phyloP scores from a whole-genome alignment of 35 echinoderm and acorn worm genomes.

The Acanthaster planci region DNA sequence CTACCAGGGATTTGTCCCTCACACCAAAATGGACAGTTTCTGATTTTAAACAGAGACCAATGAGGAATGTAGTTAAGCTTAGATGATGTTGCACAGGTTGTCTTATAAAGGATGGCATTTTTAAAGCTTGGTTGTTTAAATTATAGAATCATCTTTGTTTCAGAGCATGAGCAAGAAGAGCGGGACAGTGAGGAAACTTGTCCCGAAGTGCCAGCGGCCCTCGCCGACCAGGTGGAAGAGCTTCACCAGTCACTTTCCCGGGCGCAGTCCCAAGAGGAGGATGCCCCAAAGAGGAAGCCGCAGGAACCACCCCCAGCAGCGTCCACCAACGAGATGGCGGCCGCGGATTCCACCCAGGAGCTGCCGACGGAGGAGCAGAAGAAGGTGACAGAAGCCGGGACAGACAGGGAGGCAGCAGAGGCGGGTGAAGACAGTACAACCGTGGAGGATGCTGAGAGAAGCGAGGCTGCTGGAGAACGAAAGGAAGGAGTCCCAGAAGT shows the following conservation, averaged over 20 bases:
- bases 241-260: constrained; percentile 61
- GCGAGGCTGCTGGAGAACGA: neutral
- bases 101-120: too few relatives aligned
- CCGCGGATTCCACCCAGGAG: neutral
- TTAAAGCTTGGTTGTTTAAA: neutral
- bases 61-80: too few relatives aligned
- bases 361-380: constrained; percentile 23
- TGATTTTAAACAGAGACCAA: too few relatives aligned
- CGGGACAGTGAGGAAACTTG: neutral
- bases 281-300: neutral
- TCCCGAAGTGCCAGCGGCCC: constrained; percentile 39
- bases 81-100: too few relatives aligned
- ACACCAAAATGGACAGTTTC: too few relatives aligned
- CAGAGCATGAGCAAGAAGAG: constrained; percentile 19
- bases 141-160: neutral
- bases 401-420: neutral
- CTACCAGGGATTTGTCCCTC: too few relatives aligned
- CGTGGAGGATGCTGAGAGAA: neutral
- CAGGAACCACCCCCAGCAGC: neutral
- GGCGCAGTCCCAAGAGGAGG: constrained; percentile 52
- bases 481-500: constrained; percentile 4
- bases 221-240: constrained; percentile 72
- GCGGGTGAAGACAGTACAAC: neutral
- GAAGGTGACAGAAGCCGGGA: neutral
- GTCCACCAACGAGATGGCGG: neutral